Evolutionary conservation across 2,113 vertebrate species (phyloP).

Genomic region (Planiliza haematocheilus): DNA sequence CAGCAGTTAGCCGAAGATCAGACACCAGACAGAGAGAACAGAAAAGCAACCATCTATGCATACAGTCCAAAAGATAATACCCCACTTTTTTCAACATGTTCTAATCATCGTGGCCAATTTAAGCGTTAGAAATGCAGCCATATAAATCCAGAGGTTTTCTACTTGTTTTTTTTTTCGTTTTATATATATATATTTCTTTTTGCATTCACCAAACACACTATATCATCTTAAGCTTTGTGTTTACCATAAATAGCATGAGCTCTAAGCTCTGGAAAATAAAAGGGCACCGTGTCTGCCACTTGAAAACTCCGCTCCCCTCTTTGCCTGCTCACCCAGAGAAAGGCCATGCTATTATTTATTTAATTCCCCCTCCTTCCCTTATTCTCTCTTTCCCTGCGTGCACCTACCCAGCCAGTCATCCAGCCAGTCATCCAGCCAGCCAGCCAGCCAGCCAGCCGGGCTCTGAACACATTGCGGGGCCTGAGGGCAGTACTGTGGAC

Average conservation of each 20-base stretch:
- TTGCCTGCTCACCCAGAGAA: slow-evolving; percentile 77
- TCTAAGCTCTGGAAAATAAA: slow-evolving; percentile 68
- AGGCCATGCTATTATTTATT: slow-evolving; percentile 78
- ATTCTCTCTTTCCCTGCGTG: slow-evolving; percentile 51
- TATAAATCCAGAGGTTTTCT: neutral
- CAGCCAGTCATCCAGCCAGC: slow-evolving; percentile 28
- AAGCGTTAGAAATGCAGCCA: neutral
- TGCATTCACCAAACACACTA: slow-evolving; percentile 33
- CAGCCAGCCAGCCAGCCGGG: slow-evolving; percentile 66
- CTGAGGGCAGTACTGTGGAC: slow-evolving; percentile 83
- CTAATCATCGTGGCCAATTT: slow-evolving; percentile 26
- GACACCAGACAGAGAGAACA: slow-evolving; percentile 62
- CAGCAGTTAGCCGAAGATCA: slow-evolving; percentile 74
- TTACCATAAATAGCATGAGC: slow-evolving; percentile 57
- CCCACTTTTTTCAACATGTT: slow-evolving; percentile 30
- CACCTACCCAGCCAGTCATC: slow-evolving; percentile 49
- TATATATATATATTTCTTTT: slow-evolving; percentile 14
- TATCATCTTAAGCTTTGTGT: slow-evolving; percentile 56
- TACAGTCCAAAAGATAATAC: slow-evolving; percentile 35
- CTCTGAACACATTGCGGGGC: slow-evolving; percentile 85
- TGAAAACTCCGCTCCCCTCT: slow-evolving; percentile 60
- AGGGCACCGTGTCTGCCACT: slow-evolving; percentile 66
- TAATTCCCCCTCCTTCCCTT: slow-evolving; percentile 66
- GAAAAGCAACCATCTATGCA: slow-evolving; percentile 60
- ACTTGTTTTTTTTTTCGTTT: slow-evolving; percentile 10